Base-by-base conservation (phyloP, 1,140 invertebrate species). In the Heliconius melpomene region DNA sequence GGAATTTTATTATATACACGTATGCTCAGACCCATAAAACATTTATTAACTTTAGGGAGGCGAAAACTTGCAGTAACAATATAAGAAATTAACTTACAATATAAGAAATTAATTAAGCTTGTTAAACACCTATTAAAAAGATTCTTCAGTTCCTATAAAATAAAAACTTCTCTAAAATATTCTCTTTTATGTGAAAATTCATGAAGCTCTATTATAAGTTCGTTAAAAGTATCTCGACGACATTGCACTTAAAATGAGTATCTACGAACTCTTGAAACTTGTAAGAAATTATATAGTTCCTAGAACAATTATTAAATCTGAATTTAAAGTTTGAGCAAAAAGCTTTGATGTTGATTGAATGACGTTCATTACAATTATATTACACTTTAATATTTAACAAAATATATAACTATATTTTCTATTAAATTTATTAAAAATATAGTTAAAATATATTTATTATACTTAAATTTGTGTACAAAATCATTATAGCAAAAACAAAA, bases 191-290 rank as follows among this genome's bases (percentile, higher is more conserved):
- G 70, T 71, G 70, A 71, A 71, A 46, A 71, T 71, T 71, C 70
- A 32, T 71, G 70, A 71, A 71, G 70, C 70, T 71, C 18, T 36
- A 71, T 71, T 71, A 71, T 71, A 71, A 71, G 70, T 71, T 71
- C 70, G 26, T 71, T 71, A 71, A 71, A 71, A 71, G 70, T 29
- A 32, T 71, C 70, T 32, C 54, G 54, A 57, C 54, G 54, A 57
- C 54, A 57, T 57, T 57, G 54, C 54, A 57, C 54, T 57, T 57
- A 57, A 57, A n/a, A 23, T 1, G n/a, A 23, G 54, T 57, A 57
- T 57, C 54, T n/a, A 57, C 54, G 54, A 57, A 57, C 54, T 57
- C n/a, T 23, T 57, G 54, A 57, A 57, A 57, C 54, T 57, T 57
- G 54, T 57, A 57, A 57, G 54, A 57, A 57, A 57, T 57, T 57